A percentile compares a stretch with the other conserved stretches of the same genome.
Evolutionary conservation across 2,797 vertebrate genomes (phyloP).

Genomic region (Aulostomus chinensis): DNA sequence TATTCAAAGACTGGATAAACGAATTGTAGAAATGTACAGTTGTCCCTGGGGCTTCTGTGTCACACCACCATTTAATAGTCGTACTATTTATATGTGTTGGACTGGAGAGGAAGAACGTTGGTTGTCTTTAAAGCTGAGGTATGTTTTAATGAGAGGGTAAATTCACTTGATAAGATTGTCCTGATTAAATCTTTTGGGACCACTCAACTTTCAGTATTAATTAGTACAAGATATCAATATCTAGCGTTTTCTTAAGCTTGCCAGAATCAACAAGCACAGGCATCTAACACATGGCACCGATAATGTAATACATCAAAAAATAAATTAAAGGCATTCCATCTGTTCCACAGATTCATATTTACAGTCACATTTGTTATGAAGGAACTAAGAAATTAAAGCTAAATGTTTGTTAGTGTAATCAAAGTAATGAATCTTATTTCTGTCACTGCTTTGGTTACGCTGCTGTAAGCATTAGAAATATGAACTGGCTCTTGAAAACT

Average conservation of each 20-base stretch:
- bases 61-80: no score
- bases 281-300: neutral
- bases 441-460: neutral
- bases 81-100: no score
- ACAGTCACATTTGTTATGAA: neutral
- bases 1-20: no score
- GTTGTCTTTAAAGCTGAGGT: neutral
- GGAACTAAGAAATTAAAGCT: neutral
- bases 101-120: neutral
- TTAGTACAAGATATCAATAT: neutral
- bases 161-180: neutral
- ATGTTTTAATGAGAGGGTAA: neutral
- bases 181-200: neutral
- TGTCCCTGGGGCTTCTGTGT: no score
- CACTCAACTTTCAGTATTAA: neutral
- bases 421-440: neutral
- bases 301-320: neutral
- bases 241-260: neutral
- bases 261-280: neutral
- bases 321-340: neutral
- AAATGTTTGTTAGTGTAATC: neutral
- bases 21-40: no score
- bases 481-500: conserved; percentile 18
- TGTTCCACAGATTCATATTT: neutral
- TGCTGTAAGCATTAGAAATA: conserved; percentile 13